A percentile compares a stretch with the other conserved stretches of the same genome.
phyloP scores from a whole-genome alignment of 2,888 invertebrate genomes.

The Exocentrus adspersus region DNA sequence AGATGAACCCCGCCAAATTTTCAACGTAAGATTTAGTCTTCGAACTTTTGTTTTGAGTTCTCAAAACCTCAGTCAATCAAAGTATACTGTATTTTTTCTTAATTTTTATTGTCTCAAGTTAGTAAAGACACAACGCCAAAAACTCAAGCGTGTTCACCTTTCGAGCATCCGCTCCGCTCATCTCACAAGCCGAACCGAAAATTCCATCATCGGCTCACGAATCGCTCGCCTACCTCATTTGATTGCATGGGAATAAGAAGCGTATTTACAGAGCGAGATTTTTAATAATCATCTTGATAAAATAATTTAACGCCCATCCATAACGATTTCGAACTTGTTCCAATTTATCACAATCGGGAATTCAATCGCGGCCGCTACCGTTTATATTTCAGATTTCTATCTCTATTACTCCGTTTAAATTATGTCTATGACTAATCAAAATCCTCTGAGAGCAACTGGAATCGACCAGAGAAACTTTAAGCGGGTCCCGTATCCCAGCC shows the following conservation, averaged over 20 bases:
- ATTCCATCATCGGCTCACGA: slow-evolving; percentile 15
- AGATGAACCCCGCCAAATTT: too few relatives aligned
- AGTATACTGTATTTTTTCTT: too few relatives aligned
- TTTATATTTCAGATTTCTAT: slow-evolving; percentile 64
- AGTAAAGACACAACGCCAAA: too few relatives aligned
- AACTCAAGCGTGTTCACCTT: too few relatives aligned
- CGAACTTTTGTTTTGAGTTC: too few relatives aligned
- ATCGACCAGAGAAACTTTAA: slow-evolving; percentile 46
- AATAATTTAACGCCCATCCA: slow-evolving; percentile 59
- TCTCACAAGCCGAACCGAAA: slow-evolving; percentile 18
- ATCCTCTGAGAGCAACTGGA: slow-evolving; percentile 60
- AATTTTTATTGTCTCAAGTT: too few relatives aligned
- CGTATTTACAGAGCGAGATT: slow-evolving; percentile 19
- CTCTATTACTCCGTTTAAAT: slow-evolving; percentile 64
- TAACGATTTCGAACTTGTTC: slow-evolving; percentile 57
- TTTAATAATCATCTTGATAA: slow-evolving; percentile 48
- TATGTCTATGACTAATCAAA: slow-evolving; percentile 66
- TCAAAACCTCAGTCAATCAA: too few relatives aligned
- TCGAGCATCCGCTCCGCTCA: too few relatives aligned
- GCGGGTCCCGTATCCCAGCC: slow-evolving; percentile 16
- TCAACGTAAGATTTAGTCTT: too few relatives aligned
- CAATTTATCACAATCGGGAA: slow-evolving; percentile 64
- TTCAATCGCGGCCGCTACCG: slow-evolving; percentile 62
- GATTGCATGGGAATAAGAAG: slow-evolving; percentile 21
- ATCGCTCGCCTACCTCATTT: not conserved